These are phyloP conservation scores for Drosophila fulvimacula DNA, from an alignment of 2,888 invertebrate species.

Conservation along the genomic window DNA sequence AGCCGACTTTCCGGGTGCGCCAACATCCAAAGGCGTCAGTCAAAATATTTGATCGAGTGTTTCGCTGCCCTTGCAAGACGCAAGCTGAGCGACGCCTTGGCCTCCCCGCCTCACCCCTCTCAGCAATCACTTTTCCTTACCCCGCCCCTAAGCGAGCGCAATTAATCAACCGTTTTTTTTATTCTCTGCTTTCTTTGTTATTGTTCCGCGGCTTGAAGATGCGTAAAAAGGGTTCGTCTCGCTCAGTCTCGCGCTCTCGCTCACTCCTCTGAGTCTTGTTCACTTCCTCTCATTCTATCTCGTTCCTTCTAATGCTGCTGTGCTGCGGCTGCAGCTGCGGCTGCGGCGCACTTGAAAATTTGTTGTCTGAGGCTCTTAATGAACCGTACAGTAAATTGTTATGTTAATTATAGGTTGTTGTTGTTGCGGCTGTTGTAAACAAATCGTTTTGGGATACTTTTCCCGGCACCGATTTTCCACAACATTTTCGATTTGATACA, in stretches of 20 bases:
- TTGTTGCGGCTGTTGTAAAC: slow-evolving; percentile 43
- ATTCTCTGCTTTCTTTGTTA: slow-evolving; percentile 47
- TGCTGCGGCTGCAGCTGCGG: background rate
- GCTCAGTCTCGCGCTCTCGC: slow-evolving; percentile 4
- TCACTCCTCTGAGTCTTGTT: background rate
- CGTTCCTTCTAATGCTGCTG: slow-evolving; percentile 7
- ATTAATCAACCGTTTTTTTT: slow-evolving; percentile 64
- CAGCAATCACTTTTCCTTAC: background rate
- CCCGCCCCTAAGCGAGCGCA: slow-evolving; percentile 30
- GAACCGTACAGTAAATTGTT: slow-evolving; percentile 77
- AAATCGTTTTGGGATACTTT: slow-evolving; percentile 57
- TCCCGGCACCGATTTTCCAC: slow-evolving; percentile 31
- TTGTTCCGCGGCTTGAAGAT: slow-evolving; percentile 21
- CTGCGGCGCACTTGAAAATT: slow-evolving; percentile 71
- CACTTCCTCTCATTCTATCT: background rate
- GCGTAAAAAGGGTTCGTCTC: slow-evolving; percentile 57
- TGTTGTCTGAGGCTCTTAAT: slow-evolving; percentile 75
- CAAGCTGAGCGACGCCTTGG: slow-evolving; percentile 10
- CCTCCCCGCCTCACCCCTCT: background rate
- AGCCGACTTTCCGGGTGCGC: slow-evolving; percentile 2
- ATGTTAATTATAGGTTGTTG: slow-evolving; percentile 40
- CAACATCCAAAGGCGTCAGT: slow-evolving; percentile 37
- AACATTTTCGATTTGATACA: slow-evolving; percentile 36
- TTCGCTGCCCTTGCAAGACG: slow-evolving; percentile 34
- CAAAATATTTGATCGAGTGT: slow-evolving; percentile 75